Base-by-base conservation (phyloP, 2,888 invertebrate genomes). In the Gortyna flavago region DNA sequence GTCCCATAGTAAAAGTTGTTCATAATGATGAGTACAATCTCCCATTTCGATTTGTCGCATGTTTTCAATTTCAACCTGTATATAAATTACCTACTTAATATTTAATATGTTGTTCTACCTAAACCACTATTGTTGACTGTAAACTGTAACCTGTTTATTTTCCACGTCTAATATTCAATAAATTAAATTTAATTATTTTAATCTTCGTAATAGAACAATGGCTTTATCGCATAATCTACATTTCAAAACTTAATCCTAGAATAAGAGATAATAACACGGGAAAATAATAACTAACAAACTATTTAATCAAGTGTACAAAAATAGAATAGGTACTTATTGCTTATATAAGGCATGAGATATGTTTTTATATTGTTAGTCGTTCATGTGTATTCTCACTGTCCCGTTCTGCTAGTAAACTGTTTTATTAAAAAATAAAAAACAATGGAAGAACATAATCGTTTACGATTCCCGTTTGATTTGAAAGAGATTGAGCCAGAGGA, bases 401-500 rank as follows among this genome's bases (percentile, higher is more conserved):
- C 29, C 41, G 41, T 44, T n/a, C 25, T 16, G n/a, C 2, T n/a
- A 16, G 18, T 44, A 44, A 44, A 13, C 2, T 13, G 44, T 18
- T 35, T 57, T 35, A 57, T n/a, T 35, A 13, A 65, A 65, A 64
- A 72, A n/a, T 41, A 54, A 16, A 16, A 35, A 21, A 69, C 35
- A 59, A 84, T 81, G 81, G 84, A 44, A 44, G 69, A 61, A 32
- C 18, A 41, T 38, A 64, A 79, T 18, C 57, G 32, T 54, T 41
- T 79, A 59, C 16, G 66, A 18, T 82, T 74, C 35, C 81, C 81
- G 8, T 84, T 64, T 44, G 70, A 74, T 21, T 71, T 74, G n/a
- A 71, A 82, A 79, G 77, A 85, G 64, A 51, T 75, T 35, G 65
- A 74, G 35, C 25, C 64, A 18, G 74, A 68, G 69, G 78, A 84